A percentile compares a stretch with the other conserved stretches of the same genome.
phyloP scores from a whole-genome alignment of 1,140 invertebrate species.

The Aethina tumida region DNA sequence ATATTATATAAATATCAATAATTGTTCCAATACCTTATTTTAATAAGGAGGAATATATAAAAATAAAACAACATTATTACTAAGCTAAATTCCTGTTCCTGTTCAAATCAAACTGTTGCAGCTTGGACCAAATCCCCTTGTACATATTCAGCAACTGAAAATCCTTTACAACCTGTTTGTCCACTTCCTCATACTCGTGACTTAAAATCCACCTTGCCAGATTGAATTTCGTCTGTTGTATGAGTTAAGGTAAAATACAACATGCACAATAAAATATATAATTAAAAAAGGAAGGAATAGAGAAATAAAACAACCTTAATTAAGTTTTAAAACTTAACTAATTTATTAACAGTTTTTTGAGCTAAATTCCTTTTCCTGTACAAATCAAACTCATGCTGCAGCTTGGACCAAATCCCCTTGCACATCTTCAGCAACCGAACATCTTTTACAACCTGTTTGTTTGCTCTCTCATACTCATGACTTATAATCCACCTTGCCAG shows the following conservation, averaged over 20 bases:
- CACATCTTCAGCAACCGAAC: conserved; percentile 65
- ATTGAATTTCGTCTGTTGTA: conserved; percentile 64
- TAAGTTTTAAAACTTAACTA: too few species aligned
- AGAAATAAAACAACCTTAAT: too few species aligned
- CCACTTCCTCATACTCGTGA: conserved; percentile 50
- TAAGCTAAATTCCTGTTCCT: too few species aligned
- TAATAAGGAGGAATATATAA: too few species aligned
- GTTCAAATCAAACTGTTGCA: too few species aligned
- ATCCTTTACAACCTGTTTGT: conserved; percentile 40
- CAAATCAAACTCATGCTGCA: conserved; percentile 47
- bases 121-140: conserved; percentile 70
- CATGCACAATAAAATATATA: too few species aligned
- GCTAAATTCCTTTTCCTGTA: conserved; percentile 9
- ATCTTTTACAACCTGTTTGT: conserved; percentile 40
- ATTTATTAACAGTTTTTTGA: too few species aligned
- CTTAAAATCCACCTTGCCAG: conserved; percentile 55
- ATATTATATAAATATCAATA: too few species aligned
- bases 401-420: conserved; percentile 70
- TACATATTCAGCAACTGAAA: conserved; percentile 65
- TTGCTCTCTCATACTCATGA: conserved; percentile 50
- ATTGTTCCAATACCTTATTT: too few species aligned
- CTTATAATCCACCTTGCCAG: conserved; percentile 56
- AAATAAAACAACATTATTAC: too few species aligned
- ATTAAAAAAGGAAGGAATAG: too few species aligned
- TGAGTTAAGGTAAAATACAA: too few species aligned